Base-by-base conservation (phyloP, 2,797 vertebrate genomes). In the Periparus ater region DNA sequence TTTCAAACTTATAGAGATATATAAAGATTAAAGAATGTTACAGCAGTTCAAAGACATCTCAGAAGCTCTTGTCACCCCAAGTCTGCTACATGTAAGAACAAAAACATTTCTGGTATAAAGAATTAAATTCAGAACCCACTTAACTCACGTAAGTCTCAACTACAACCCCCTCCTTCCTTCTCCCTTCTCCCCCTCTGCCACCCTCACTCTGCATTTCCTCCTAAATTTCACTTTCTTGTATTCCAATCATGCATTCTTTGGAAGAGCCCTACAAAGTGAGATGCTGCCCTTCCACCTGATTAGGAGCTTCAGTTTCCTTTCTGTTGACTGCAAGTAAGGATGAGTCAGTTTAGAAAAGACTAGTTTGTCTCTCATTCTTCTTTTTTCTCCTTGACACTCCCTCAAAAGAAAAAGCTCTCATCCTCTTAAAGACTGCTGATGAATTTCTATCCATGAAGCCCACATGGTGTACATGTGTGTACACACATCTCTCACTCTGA, bases 401-500 rank as follows among this genome's bases (percentile, higher is more conserved):
- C 3, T 61, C 32, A 13, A 45, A 36, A 44, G 15, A 47, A 66
- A 82, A 60, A 53, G 13, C 3, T 65, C 13, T 71, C 5, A 10
- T 26, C 7, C 5, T 78, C 36, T 61, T 78, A 63, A 77, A 78
- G 50, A 22, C 21, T 70, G n/a, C 14, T 38, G 42, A 25, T 30
- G 7, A 50, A 7, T 58, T 84, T 21, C 19, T 89, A 5, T 26
- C 17, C 25, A 17, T 47, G 32, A 34, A 23, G 63, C 27, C 16
- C 34, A 55, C 6, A 10, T 0, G 0, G 0, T 30, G 8, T 30
- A 8, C 25, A 6, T 29, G 19, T 50, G 26, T 22, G 0, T 55
- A 10, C 15, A 30, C 17, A 50, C 6, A 7, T 30, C 44, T 44
- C 58, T 54, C 11, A 55, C 26, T 45, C 25, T 82, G n/a, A 32